Evolutionary conservation across 2,113 vertebrate genomes (phyloP).

Genomic region (Uria aalge): DNA sequence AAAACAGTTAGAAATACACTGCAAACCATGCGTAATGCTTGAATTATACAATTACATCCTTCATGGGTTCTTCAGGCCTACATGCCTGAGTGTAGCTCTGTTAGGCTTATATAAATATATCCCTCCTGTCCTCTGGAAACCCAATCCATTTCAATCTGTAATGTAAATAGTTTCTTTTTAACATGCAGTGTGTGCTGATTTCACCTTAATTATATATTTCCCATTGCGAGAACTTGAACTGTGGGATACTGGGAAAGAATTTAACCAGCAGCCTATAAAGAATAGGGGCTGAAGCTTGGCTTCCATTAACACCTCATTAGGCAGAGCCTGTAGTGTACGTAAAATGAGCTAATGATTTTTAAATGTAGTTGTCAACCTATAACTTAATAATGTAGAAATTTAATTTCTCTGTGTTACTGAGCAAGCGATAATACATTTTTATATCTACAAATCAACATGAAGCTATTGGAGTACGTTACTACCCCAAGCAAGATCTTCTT

Average conservation of each 20-base stretch:
- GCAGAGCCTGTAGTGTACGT: not conserved
- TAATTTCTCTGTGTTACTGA: not conserved
- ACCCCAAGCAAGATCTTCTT: not conserved
- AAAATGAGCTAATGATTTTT: constrained; percentile 46
- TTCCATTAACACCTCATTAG: constrained; percentile 53
- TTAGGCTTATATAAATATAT: constrained; percentile 28
- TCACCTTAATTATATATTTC: constrained; percentile 61
- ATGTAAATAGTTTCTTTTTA: constrained; percentile 48
- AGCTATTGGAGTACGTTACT: not conserved
- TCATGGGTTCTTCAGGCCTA: not conserved
- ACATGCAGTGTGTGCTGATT: constrained; percentile 14
- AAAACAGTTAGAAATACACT: not conserved
- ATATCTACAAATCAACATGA: not conserved
- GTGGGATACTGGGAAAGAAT: constrained; percentile 49
- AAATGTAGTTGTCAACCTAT: constrained; percentile 18
- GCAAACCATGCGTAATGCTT: not conserved
- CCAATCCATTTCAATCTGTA: constrained; percentile 17
- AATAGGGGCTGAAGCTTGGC: not conserved
- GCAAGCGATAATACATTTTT: not conserved
- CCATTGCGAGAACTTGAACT: not conserved
- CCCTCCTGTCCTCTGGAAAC: constrained; percentile 28
- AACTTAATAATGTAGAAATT: not conserved
- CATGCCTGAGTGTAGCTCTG: not conserved
- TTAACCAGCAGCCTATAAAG: constrained; percentile 44
- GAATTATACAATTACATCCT: constrained; percentile 1